Base-by-base conservation (phyloP, 2,888 invertebrate species). In the Drosophila robusta region DNA sequence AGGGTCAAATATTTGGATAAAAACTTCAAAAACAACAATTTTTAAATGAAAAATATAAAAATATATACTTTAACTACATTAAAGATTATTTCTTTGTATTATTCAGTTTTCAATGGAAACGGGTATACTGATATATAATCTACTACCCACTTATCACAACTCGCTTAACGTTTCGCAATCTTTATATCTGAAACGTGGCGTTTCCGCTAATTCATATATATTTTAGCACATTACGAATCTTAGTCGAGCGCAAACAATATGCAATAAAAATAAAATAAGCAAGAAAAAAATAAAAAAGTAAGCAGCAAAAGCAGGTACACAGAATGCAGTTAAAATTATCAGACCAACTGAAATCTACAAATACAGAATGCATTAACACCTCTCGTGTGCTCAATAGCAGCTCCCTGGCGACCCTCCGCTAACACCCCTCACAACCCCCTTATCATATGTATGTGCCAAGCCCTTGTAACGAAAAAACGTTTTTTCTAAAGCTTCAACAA, bases 311-410 rank as follows among this genome's bases (percentile, higher is more conserved):
- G 16, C 58, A 60, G 18, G 42, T 54, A 57, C 34, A 36, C 41
- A 22, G 51, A 70, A 70, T 41, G 34, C 50, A 44, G 32, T 50
- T 73, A 32, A 44, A 58, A 60, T 75, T 66, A 80, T 86, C 66
- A 51, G 67, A 46, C 66, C 56, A 55, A 58, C 52, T 62, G 26
- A 61, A 60, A 76, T 72, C 80, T 63, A 75, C 60, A 65, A 58
- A 68, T 71, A 58, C 70, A 68, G 60, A 89, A 84, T 70, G 78
- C 78, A 74, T 80, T 78, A 70, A 87, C 85, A 89, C 82, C 85
- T 81, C 57, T 66, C 70, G 45, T 57, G 58, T 68, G 80, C 71
- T 64, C 65, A 71, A 56, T 54, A 47, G 61, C 55, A 58, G 49
- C 49, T 14, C 29, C 18, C 6, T 29, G 8, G 29, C 29, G 9